Base-by-base conservation (phyloP, 2,888 invertebrate species). In the Acronicta leporina region DNA sequence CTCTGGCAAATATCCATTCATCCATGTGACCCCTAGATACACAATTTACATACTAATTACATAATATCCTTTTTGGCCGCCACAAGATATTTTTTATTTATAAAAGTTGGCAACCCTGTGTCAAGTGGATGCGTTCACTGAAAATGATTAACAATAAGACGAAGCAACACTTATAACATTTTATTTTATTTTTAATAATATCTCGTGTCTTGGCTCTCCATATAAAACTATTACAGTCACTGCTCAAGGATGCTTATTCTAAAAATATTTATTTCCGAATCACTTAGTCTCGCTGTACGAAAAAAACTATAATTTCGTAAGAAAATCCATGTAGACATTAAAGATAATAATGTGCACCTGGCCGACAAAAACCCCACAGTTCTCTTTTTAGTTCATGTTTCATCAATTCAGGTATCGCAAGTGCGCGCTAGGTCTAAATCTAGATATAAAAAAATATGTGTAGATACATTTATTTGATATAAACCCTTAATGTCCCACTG, bases 71-170 rank as follows among this genome's bases (percentile, higher is more conserved):
- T 50, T 61, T 75, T 74, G 68, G 63, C 64, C 45, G 54, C 41
- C 14, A 49, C 27, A 40, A 43, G 15, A 20, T 38, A 27, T 48
- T 46, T 46, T 46, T 73, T 66, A 66, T 72, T 75, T 75, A 51
- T 72, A 68, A 49, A 67, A 49, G 40, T 72, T 69, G 78, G 76
- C 79, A 76, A 42, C 79, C 78, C 76, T 77, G 14, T 33, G 4
- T 48, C 47, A 68, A 57, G 46, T 63, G 55, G 50, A 68, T 61
- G 48, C 52, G 60, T 66, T 71, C 61, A 68, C 69, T 45, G 58
- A 77, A 75, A 75, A 64, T 64, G 46, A 68, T 77, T 60, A 74
- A 68, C 68, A 75, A 55, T 72, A 67, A 58, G 50, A 46, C 45
- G 45, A 30, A 35, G 38, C 56, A 55, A 61, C 47, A 45, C 71